Evolutionary conservation across 2,888 invertebrate species (phyloP), one percentile per base, ranked within the genome.

Genomic region (Teleiodes luculella): DNA sequence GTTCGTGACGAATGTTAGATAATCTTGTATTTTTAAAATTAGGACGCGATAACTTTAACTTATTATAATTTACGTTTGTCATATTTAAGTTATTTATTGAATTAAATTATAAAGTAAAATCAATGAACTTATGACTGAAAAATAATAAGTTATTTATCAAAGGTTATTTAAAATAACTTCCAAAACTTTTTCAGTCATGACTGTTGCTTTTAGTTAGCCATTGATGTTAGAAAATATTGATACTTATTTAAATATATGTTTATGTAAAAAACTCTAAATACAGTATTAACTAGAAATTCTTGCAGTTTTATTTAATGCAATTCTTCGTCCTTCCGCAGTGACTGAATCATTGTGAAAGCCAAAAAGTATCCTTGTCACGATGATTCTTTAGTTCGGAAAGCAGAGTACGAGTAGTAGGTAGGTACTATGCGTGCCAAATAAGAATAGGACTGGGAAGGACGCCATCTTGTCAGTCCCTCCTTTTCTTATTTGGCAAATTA

Each of bases 121-220:
- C 14, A 52, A 43, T 61, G 58, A 74, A 85, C 88, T 88, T 88
- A 88, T 88, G 88, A 88, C 88, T 87, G 86, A 86, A 83, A 88
- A 87, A 80, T 75, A 66, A 66, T 63, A 72, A 72, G 75, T 70
- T n/a, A n/a, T n/a, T n/a, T n/a, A n/a, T n/a, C n/a, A n/a, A n/a
- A n/a, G n/a, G n/a, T n/a, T 51, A 53, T 56, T 57, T 46, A 52
- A 51, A 55, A 57, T 63, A 64, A 62, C 70, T 72, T 68, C 13
- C 49, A 65, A 74, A 72, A 72, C 72, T 83, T 86, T 87, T 88
- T 88, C 82, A 86, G 88, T 85, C 88, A 87, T 88, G 88, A 88
- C 87, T 78, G 68, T 78, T 71, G 71, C 63, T 60, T 65, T 55
- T 16, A 18, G 31, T 56, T 61, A 59, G 54, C 54, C 56, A 61